Base-by-base conservation (phyloP, 2,888 invertebrate species). In the Trichopoda pennipes region DNA sequence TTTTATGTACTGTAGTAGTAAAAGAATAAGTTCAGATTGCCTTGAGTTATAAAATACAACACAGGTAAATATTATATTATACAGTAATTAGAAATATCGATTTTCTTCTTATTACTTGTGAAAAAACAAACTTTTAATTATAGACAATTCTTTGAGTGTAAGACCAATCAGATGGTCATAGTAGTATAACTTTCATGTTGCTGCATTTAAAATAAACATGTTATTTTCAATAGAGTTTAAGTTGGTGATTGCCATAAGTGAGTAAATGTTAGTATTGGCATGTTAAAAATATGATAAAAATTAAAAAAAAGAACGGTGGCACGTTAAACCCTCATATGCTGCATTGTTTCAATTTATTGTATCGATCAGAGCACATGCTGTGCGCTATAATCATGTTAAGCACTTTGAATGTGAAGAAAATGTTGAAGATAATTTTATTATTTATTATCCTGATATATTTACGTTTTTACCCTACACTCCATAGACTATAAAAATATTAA, bases 311-410 rank as follows among this genome's bases (percentile, higher is more conserved):
- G n/a, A 66, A 79, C 81, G 58, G 81, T 81, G 81, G 81, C 81
- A 74, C 73, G 63, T 81, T 81, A 81, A 77, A 77, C 81, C 81
- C 81, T 74, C 77, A 81, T 81, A 58, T 69, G 77, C 74, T 81
- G 77, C 58, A 69, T 73, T 77, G 68, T 69, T 68, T 76, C 55
- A 81, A 81, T 81, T 81, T 81, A 81, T 81, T 77, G 63, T 81
- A 81, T 77, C 77, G 68, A 77, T 73, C 56, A 73, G 77, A 69
- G 38, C 69, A 69, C 81, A 77, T 74, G 81, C 81, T 81, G 81
- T 73, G 73, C 53, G 63, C 58, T 63, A 74, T 73, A 77, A 73
- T 77, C 35, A 47, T 77, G 63, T 78, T 70, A n/a, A 64, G 60
- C 51, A 51, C 64, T 77, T 56, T 19, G 49, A 77, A 77, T 70